A percentile compares a stretch with the other conserved stretches of the same genome.
Conservation (phyloP, 2,888 invertebrate genomes). For the Drosophila meridionalis region DNA sequence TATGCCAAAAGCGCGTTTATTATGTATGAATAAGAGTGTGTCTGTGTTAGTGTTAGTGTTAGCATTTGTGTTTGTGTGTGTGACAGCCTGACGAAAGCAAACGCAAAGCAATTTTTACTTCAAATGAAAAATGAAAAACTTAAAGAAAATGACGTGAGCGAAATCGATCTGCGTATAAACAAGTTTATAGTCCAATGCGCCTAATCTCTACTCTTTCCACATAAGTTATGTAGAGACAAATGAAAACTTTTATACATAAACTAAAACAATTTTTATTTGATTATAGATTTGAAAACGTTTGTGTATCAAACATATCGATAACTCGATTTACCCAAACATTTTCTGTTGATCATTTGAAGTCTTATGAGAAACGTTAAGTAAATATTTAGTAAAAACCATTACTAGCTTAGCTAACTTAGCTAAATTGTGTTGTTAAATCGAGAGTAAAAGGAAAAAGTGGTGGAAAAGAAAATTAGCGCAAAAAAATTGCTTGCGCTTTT, state of each 20-base stretch:
- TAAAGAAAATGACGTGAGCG: conserved; percentile 58
- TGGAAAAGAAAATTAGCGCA: conserved; percentile 18
- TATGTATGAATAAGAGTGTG: conserved; percentile 9
- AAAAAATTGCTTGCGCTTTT: conserved; percentile 26
- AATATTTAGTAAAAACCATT: neutral
- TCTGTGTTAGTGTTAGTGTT: neutral
- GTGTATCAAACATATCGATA: too few species aligned
- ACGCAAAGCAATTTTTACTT: conserved; percentile 47
- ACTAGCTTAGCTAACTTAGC: neutral
- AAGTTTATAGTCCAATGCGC: neutral
- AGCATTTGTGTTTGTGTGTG: neutral
- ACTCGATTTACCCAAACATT: too few species aligned
- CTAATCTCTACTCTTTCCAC: conserved; percentile 12
- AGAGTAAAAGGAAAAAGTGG: conserved; percentile 14
- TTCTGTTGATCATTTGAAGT: too few species aligned
- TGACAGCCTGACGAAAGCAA: conserved; percentile 13
- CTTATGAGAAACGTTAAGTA: too few species aligned
- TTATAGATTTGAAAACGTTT: too few species aligned
- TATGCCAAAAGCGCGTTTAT: conserved; percentile 77
- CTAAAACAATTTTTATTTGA: too few species aligned
- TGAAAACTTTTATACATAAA: too few species aligned
- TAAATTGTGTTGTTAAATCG: neutral
- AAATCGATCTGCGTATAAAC: conserved; percentile 47
- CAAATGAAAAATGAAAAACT: conserved; percentile 40
- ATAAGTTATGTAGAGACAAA: neutral